Percentiles rank a stretch among this genome's conserved stretches.
phyloP scores from a whole-genome alignment of 1,140 invertebrate species.

The Scaptodrosophila lebanonensis region DNA sequence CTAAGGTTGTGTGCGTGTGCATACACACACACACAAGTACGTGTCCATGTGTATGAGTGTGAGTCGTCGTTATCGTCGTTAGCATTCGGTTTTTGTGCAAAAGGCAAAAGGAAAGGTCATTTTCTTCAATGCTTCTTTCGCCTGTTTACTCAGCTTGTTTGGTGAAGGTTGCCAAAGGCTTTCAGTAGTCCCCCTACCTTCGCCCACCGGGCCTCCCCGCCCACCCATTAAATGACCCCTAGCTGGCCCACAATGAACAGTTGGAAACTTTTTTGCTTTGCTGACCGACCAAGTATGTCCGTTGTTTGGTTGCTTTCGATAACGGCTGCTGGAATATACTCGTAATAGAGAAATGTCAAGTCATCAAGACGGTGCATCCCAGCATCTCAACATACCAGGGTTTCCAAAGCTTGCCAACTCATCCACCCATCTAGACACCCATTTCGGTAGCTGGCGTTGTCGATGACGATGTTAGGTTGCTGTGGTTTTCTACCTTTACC shows the following conservation, averaged over 20 bases:
- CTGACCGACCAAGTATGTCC: too few species aligned
- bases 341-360: constrained; percentile 69
- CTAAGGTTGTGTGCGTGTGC: constrained; percentile 11
- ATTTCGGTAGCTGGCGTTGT: constrained; percentile 1
- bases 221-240: not conserved
- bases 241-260: constrained; percentile 29
- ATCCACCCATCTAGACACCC: constrained; percentile 13
- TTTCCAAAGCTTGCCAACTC: constrained; percentile 7
- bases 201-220: not conserved
- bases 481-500: constrained; percentile 65
- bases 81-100: constrained; percentile 57
- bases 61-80: constrained; percentile 40
- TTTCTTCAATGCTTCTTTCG: constrained; percentile 53
- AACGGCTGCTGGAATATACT: constrained; percentile 61
- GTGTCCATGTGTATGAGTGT: constrained; percentile 3
- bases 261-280: constrained; percentile 48
- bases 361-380: constrained; percentile 46
- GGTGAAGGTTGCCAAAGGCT: constrained; percentile 69
- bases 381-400: constrained; percentile 17
- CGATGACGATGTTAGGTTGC: constrained; percentile 33
- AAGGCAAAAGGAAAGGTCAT: constrained; percentile 68
- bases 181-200: constrained; percentile 14
- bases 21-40: constrained; percentile 2
- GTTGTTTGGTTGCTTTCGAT: too few species aligned
- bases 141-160: constrained; percentile 40